Conservation (phyloP, 1,140 invertebrate genomes). For the Ceratina australensis region DNA sequence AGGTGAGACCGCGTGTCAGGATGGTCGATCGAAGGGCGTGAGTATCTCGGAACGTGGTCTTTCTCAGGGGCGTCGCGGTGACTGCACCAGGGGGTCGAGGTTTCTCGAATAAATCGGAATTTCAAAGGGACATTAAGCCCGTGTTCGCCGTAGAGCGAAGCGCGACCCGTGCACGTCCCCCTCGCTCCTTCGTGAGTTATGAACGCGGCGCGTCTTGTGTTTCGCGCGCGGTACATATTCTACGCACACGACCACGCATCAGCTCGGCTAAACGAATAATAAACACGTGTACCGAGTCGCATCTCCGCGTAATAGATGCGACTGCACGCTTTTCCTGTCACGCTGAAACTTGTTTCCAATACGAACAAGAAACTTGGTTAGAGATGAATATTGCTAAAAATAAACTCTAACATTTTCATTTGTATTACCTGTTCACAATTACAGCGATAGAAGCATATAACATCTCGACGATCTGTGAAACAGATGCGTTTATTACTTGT, state of each 20-base stretch:
- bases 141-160: constrained; percentile 14
- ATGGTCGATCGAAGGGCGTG: neutral
- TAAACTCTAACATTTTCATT: no score
- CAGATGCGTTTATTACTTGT: no score
- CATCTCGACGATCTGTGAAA: no score
- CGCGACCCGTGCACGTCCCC: neutral
- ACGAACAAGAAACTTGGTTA: no score
- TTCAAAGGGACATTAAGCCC: constrained; percentile 30
- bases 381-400: no score
- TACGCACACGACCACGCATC: neutral
- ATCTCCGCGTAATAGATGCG: constrained; percentile 26
- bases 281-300: constrained; percentile 31
- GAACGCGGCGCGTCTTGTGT: constrained; percentile 26
- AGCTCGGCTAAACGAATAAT: constrained; percentile 33
- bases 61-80: constrained; percentile 17
- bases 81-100: neutral
- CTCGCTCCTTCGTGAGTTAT: constrained; percentile 27
- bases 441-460: no score
- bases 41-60: neutral
- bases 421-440: no score
- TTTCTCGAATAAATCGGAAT: constrained; percentile 39
- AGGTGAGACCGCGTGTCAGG: neutral
- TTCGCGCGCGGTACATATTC: constrained; percentile 7
- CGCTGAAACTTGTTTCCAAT: neutral
- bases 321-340: neutral